Base-by-base conservation (phyloP, 2,888 invertebrate genomes). In the Erannis defoliaria region DNA sequence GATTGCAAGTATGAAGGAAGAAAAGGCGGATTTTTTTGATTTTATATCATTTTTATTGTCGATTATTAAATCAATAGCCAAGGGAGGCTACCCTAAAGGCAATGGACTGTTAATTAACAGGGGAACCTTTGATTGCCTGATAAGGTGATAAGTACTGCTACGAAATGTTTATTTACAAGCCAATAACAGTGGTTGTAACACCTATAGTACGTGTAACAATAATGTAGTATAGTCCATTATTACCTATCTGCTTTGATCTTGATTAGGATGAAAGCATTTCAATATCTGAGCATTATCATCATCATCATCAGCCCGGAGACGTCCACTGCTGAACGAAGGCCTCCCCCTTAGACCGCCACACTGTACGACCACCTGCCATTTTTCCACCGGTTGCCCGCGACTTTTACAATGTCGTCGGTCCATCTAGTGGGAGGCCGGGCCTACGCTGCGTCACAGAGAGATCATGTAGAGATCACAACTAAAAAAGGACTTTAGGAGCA, bases 1-100 rank as follows among this genome's bases (percentile, higher is more conserved):
- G 91, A 92, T 92, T 89, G 80, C 84, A 84, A 88, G 86, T 83
- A 84, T 85, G 88, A 84, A 75, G 80, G 76, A 77, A 72, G 78
- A 72, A 81, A 82, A 85, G 90, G 91, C 92, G 92, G 91, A 86
- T 91, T 89, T 81, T 78, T 81, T 77, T 77, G 61, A 71, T 75
- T 80, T 68, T 59, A 59, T 57, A 58, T 65, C 59, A 60, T 58
- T 64, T 66, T 62, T 61, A 68, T 55, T 45, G 49, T 33, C 49
- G 5, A 49, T 62, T 56, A 66, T 50, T 45, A 48, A 51, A 62
- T 53, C 51, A 62, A 62, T 53, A 42, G 35, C 46, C 42, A 56
- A 19, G 46, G 33, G 42, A 21, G 46, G 38, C 16, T 55, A 43
- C 45, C 38, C 26, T 31, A 40, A 51, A 40, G 29, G 38, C 38